Evolutionary conservation across 2,888 invertebrate species (phyloP), one percentile per base, ranked within the genome.

Genomic region (Poecilus cupreus): DNA sequence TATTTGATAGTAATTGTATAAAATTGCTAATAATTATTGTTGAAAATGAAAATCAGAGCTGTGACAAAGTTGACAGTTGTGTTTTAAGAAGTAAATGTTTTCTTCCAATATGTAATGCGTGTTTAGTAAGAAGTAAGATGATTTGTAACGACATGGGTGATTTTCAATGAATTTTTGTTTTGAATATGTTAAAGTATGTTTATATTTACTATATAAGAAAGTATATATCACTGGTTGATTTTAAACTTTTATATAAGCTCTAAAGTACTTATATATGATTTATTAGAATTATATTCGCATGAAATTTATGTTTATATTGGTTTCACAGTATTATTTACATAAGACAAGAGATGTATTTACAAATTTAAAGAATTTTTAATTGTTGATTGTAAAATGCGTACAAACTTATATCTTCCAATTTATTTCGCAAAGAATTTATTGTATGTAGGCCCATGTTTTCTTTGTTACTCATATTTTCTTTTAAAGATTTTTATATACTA

Each of bases 211-310:
- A 51, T 68, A 68, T 68, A 68, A 37, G 64, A 68, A 68, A 32
- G 18, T 68, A 60, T 74, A 75, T 75, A 72, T 72, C 39, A 54
- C 51, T 80, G 43, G 51, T 80, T 72, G 80, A 80, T 80, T 80
- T 80, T 80, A 80, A 80, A 80, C 60, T 80, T 80, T 80, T 80
- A 72, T 80, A 72, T 80, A 54, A 72, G 24, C 51, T 49, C 26
- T 68, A 26, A 57, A 70, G 80, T 80, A 80, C 80, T 80, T 80
- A 80, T 72, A 80, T 32, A 49, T 72, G 26, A 72, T 43, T 72
- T 72, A 72, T 72, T 43, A 46, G n/a, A n/a, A 24, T 60, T 60
- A 26, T 32, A 32, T 6, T 20, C 2, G 22, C 20, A 72, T n/a
- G 22, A 20, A 72, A 32, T 10, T 24, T 60, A 60, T 72, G 46